These are phyloP conservation scores for Crematogaster levior DNA, from an alignment of 2,888 invertebrate species.

Conservation along the genomic window DNA sequence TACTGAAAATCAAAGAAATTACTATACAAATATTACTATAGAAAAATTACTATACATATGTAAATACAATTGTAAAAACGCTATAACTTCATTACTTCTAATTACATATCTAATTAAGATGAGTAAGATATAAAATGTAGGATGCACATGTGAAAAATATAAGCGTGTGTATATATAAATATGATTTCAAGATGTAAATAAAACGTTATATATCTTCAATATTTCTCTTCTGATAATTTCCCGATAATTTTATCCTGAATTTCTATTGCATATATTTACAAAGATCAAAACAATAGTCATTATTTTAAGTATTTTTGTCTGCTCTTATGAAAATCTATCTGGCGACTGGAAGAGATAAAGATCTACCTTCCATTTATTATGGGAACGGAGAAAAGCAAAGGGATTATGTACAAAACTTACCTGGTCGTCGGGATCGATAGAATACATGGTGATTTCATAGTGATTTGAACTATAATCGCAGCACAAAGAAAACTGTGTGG, in stretches of 20 bases:
- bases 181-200: slow-evolving; percentile 65
- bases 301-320: neutral
- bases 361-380: neutral
- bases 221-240: neutral
- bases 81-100: slow-evolving; percentile 6
- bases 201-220: slow-evolving; percentile 59
- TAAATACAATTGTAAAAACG: slow-evolving; percentile 54
- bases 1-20: neutral
- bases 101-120: neutral
- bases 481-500: slow-evolving; percentile 79
- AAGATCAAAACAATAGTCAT: neutral
- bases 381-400: slow-evolving; percentile 52
- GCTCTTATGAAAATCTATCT: neutral
- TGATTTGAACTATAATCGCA: slow-evolving; percentile 83
- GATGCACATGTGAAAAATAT: slow-evolving; percentile 21
- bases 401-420: slow-evolving; percentile 66
- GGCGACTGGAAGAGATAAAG: neutral
- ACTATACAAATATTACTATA: neutral
- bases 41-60: neutral
- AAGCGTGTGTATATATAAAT: slow-evolving; percentile 45
- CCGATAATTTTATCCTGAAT: neutral
- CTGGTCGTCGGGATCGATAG: slow-evolving; percentile 68
- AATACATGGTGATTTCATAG: slow-evolving; percentile 82
- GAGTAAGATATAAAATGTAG: neutral
- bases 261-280: neutral